A percentile compares a stretch with the other conserved stretches of the same genome.
These are phyloP conservation scores for Netelia fuscicornis DNA, from an alignment of 2,888 invertebrate genomes.

Conservation along the genomic window DNA sequence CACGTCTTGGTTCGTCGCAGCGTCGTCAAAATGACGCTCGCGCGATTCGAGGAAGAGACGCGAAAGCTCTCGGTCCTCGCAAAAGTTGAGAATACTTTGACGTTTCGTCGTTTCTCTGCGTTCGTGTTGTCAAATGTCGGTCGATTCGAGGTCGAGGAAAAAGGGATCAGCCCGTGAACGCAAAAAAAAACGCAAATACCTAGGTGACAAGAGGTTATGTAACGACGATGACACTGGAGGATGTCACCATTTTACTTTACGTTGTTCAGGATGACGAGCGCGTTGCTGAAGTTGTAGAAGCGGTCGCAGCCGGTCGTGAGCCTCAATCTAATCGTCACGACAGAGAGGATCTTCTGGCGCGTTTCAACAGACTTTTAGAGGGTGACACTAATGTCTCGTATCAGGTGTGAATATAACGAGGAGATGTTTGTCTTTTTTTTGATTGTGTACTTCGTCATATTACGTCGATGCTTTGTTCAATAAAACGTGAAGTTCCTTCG, in stretches of 20 bases:
- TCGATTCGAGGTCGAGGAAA: constrained; percentile 30
- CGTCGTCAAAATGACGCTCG: neutral
- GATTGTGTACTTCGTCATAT: neutral
- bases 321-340: constrained; percentile 76
- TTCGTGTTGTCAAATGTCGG: neutral
- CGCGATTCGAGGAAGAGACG: neutral
- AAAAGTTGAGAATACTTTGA: too few relatives aligned
- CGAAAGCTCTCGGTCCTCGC: too few relatives aligned
- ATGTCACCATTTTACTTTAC: constrained; percentile 70
- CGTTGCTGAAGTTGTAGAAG: constrained; percentile 76
- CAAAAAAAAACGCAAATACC: neutral
- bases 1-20: constrained; percentile 51
- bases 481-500: neutral
- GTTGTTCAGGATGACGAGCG: constrained; percentile 77
- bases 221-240: constrained; percentile 56
- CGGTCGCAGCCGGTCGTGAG: constrained; percentile 75
- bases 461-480: neutral
- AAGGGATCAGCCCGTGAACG: neutral
- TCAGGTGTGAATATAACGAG: constrained; percentile 49
- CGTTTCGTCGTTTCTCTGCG: too few relatives aligned
- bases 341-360: constrained; percentile 80
- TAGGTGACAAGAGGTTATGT: too few relatives aligned
- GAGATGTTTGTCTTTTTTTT: constrained; percentile 1
- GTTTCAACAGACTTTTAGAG: constrained; percentile 79
- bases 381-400: constrained; percentile 71